These are phyloP conservation scores for Platichthys flesus DNA, from an alignment of 2,113 vertebrate species.

Conservation along the genomic window DNA sequence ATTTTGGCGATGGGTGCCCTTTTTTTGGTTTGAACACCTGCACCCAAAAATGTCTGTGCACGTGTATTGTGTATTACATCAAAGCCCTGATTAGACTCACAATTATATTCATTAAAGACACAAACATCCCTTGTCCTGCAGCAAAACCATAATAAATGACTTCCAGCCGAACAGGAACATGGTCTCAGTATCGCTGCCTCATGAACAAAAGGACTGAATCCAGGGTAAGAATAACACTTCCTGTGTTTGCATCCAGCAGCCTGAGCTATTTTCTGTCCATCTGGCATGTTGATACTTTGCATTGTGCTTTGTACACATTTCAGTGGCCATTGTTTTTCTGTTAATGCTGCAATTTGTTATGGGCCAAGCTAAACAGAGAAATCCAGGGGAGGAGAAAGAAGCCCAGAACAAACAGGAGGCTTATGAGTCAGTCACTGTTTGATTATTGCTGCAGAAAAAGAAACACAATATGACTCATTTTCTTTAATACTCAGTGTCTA, in stretches of 20 bases:
- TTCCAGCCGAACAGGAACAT: slow-evolving; percentile 3
- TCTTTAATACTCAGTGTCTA: neutral
- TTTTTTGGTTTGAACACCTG: too few species aligned
- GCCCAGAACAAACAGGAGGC: slow-evolving; percentile 30
- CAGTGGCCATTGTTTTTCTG: slow-evolving; percentile 34
- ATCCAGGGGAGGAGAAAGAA: neutral
- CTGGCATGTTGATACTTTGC: slow-evolving; percentile 31
- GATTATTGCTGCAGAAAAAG: slow-evolving; percentile 10
- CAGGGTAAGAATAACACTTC: slow-evolving; percentile 27
- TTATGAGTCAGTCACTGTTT: slow-evolving; percentile 45
- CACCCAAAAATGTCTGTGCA: too few species aligned
- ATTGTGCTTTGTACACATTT: slow-evolving; percentile 44
- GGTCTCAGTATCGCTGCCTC: neutral
- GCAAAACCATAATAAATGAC: neutral
- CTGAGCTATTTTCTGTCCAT: slow-evolving; percentile 41
- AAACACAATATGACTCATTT: slow-evolving; percentile 18
- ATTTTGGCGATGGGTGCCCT: too few species aligned
- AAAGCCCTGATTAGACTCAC: neutral
- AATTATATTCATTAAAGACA: neutral
- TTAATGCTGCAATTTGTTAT: slow-evolving; percentile 44
- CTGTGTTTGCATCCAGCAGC: slow-evolving; percentile 38
- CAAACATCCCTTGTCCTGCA: neutral
- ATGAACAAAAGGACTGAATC: slow-evolving; percentile 27
- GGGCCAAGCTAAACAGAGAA: slow-evolving; percentile 24
- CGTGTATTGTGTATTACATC: neutral